phyloP scores from a whole-genome alignment of 2,888 invertebrate species.

The Acholoe squamosa region DNA sequence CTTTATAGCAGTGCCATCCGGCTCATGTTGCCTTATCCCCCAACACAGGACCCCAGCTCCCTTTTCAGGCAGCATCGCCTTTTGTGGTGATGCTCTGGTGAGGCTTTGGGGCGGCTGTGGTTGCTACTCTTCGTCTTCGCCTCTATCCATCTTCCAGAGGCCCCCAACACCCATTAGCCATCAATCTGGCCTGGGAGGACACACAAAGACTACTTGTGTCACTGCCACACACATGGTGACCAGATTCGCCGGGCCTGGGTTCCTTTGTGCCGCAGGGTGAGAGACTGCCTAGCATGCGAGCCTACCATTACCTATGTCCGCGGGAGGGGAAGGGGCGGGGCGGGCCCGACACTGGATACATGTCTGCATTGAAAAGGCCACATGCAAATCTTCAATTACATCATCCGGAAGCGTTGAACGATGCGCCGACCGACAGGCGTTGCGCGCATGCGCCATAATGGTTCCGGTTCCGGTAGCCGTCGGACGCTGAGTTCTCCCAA shows the following conservation, averaged over 20 bases:
- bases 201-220: conserved; percentile 54
- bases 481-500: background rate
- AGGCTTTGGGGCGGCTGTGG: background rate
- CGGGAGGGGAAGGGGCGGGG: background rate
- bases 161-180: conserved; percentile 53
- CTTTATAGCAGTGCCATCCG: background rate
- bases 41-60: background rate
- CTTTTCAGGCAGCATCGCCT: background rate
- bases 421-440: conserved; percentile 13
- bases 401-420: conserved; percentile 58
- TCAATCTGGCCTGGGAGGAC: conserved; percentile 29
- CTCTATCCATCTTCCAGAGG: conserved; percentile 48
- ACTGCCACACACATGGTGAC: conserved; percentile 40
- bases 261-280: conserved; percentile 38
- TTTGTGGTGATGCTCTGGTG: background rate
- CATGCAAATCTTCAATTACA: conserved; percentile 52
- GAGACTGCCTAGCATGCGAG: conserved; percentile 14
- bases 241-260: conserved; percentile 32
- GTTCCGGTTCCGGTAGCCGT: conserved; percentile 37
- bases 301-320: conserved; percentile 39
- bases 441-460: conserved; percentile 21
- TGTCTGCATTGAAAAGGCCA: background rate
- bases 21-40: background rate
- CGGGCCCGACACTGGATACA: background rate
- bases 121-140: background rate